Evolutionary conservation across 1,140 invertebrate genomes (phyloP), one percentile per base, ranked within the genome.

Genomic region (Trichogramma pretiosum): DNA sequence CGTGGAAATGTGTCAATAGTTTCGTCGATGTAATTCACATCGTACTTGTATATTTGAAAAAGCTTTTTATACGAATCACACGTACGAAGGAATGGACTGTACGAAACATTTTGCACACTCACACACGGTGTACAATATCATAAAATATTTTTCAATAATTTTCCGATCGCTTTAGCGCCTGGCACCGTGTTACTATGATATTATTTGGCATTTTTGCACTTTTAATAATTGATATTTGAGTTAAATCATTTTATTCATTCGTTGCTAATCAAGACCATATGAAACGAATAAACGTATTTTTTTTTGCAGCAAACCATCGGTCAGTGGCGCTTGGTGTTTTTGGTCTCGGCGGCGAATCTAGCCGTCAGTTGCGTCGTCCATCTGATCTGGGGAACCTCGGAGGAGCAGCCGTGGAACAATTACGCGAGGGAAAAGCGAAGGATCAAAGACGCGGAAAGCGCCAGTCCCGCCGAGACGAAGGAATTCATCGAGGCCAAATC

Each of bases 241-340:
- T 18, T 11, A 34, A 33, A 21, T 19, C 22, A 22, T 42, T 30
- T 42, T 28, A 28, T 26, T 26, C 19, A 16, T 16, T 13, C 3
- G 16, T 21, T 21, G 11, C 21, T 22, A 40, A 39, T 28, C 5
- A 17, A 44, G 33, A n/a, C n/a, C n/a, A n/a, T 44, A n/a, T 13
- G 1, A 19, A 44, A 22, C 19, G 2, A 8, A 24, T 11, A 9
- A 14, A 7, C 7, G 8, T 14, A 41, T 28, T 46, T 48, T 50
- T 55, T 40, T 56, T 64, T 68, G 0, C 53, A 84, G 81, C 79
- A 83, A 81, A 82, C 79, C 0, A 70, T 78, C 21, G 69, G 69
- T 2, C 78, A 81, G 51, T 84, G 81, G 81, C 75, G 78, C 52
- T 65, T 78, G 48, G 79, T 83, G 0, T 83, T 80, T 52, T 57